These are phyloP conservation scores for Neoarius graeffei DNA, from an alignment of 2,113 vertebrate species.

Conservation along the genomic window DNA sequence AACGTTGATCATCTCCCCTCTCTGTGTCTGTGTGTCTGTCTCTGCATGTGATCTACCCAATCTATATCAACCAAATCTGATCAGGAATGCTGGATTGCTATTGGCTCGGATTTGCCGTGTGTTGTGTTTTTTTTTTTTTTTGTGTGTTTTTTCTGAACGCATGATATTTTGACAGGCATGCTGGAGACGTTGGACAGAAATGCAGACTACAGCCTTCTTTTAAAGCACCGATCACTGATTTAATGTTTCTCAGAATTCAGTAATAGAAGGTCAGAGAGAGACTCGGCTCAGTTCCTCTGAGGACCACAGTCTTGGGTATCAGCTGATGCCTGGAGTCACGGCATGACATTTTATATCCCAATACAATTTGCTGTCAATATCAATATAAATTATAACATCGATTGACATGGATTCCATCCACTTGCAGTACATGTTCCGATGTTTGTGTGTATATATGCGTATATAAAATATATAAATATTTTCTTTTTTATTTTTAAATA, in stretches of 20 bases:
- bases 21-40: no score
- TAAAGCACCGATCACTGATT: neutral
- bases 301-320: neutral
- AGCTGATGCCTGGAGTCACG: neutral
- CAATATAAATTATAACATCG: no score
- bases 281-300: neutral
- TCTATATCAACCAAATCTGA: neutral
- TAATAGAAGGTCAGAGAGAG: neutral
- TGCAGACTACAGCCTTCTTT: neutral
- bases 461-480: neutral
- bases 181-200: neutral
- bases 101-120: neutral
- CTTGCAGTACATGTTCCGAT: no score
- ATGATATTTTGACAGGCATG: neutral
- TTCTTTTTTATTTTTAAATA: neutral
- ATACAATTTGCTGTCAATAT: neutral
- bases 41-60: no score
- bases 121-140: no score
- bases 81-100: neutral
- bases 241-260: neutral
- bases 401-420: neutral
- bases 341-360: neutral
- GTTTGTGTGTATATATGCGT: no score
- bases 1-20: no score
- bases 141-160: no score